Evolutionary conservation across 1,140 invertebrate species (phyloP).

Genomic region (Oryctes rhinoceros): DNA sequence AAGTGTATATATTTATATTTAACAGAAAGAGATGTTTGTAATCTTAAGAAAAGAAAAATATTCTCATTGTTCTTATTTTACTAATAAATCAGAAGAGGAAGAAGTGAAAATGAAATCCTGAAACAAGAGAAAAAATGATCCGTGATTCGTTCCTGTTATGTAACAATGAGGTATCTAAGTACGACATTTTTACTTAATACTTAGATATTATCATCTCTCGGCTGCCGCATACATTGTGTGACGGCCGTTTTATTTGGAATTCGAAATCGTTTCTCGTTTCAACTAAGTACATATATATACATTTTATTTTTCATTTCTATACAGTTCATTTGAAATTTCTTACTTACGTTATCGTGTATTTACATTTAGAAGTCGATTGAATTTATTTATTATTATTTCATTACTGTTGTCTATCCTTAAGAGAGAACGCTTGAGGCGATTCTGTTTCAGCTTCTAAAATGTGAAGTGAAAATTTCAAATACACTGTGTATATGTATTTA

Average conservation of each 20-base stretch:
- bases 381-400: conserved; percentile 28
- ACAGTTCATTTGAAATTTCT: conserved; percentile 31
- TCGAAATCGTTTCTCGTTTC: background rate
- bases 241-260: conserved; percentile 1
- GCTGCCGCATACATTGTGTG: background rate
- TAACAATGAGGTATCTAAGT: background rate
- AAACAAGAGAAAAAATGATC: too few species aligned
- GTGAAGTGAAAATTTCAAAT: conserved; percentile 35
- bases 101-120: background rate
- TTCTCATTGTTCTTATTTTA: conserved; percentile 39
- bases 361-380: background rate
- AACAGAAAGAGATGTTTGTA: conserved; percentile 23
- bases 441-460: conserved; percentile 29
- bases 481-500: conserved; percentile 37
- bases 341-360: conserved; percentile 25
- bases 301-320: background rate
- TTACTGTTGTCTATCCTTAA: background rate
- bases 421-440: background rate
- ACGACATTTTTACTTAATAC: conserved; percentile 11
- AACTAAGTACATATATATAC: background rate
- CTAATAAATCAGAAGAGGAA: conserved; percentile 12
- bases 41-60: conserved; percentile 38
- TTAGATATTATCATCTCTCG: conserved; percentile 16
- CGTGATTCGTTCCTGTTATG: background rate
- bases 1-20: conserved; percentile 37